Evolutionary conservation across 1,140 invertebrate genomes (phyloP), one percentile per base, ranked within the genome.

Genomic region (Tetraneura akinire): DNA sequence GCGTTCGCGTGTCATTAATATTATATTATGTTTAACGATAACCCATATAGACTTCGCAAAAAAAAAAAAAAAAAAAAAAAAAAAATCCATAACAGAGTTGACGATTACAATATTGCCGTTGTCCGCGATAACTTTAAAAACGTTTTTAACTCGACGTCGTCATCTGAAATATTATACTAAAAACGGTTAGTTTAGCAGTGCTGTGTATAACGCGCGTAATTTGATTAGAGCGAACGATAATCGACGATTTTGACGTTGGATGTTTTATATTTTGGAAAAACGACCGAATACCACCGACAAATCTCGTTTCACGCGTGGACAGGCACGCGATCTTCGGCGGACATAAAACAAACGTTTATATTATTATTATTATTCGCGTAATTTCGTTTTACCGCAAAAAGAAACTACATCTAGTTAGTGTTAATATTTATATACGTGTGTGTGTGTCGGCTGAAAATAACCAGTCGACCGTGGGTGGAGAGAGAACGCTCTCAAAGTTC

Each of bases 251-350:
- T 60, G 57, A 60, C 57, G 57, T 60, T 13, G 26, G 57, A 60
- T 26, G 26, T 60, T 60, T 60, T 26, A 13, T 60, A 60, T 60
- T 26, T 26, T 26, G 26, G 57, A 16, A 60, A 16, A 60, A 29
- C 23, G 60, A 62, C n/a, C n/a, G 32, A 62, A 62, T 32, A 8
- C 60, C 64, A 13, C 60, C 64, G 11, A 66, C 64, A 66, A 66
- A 21, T 66, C 64, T 66, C 64, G 64, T 66, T 66, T 66, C 64
- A 66, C 37, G 64, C 64, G 37, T 45, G n/a, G 62, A 11, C 32
- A n/a, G 11, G 21, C n/a, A n/a, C n/a, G n/a, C n/a, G n/a, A n/a
- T n/a, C n/a, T 23, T n/a, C 32, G 14, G 32, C 62, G 62, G 64
- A 42, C 29, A 66, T 13, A 66, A 66, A 66, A 21, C 37, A 66